These are phyloP conservation scores for Poeciliopsis turrubarensis DNA, from an alignment of 2,113 vertebrate species.

Conservation along the genomic window DNA sequence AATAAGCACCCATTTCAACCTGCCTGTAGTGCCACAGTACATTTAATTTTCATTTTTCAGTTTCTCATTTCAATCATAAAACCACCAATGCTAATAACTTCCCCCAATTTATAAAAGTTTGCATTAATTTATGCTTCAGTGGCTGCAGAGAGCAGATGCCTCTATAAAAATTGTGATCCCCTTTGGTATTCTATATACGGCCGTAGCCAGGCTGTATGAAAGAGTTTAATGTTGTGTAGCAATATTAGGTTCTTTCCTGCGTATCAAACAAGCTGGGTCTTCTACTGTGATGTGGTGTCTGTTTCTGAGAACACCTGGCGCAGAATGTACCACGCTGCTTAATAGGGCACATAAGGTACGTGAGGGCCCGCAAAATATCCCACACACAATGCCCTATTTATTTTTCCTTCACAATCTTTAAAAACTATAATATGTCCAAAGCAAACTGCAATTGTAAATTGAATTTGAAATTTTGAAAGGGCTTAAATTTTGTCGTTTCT, in stretches of 20 bases:
- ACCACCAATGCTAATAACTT: constrained; percentile 42
- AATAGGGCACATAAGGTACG: constrained; percentile 35
- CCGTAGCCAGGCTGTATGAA: constrained; percentile 53
- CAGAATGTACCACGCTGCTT: constrained; percentile 28
- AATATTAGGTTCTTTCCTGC: constrained; percentile 44
- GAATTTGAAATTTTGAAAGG: not conserved
- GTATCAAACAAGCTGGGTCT: constrained; percentile 33
- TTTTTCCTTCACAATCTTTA: not conserved
- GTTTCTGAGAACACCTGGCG: constrained; percentile 59
- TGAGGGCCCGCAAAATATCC: not conserved
- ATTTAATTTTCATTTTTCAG: constrained; percentile 1
- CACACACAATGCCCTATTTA: not conserved
- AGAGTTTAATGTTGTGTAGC: constrained; percentile 74
- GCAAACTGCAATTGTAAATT: not conserved
- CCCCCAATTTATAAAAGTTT: constrained; percentile 29
- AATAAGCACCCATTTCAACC: constrained; percentile 7
- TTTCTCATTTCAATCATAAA: constrained; percentile 11
- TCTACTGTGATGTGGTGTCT: constrained; percentile 46
- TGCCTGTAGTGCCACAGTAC: not conserved
- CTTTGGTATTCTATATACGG: constrained; percentile 56
- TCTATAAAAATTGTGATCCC: constrained; percentile 64
- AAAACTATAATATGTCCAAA: not conserved
- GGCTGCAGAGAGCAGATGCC: constrained; percentile 67
- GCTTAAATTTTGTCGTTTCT: not conserved
- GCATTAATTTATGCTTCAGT: constrained; percentile 47